Evolutionary conservation across 2,888 invertebrate species (phyloP), one percentile per base, ranked within the genome.

Genomic region (Beris chalybata): DNA sequence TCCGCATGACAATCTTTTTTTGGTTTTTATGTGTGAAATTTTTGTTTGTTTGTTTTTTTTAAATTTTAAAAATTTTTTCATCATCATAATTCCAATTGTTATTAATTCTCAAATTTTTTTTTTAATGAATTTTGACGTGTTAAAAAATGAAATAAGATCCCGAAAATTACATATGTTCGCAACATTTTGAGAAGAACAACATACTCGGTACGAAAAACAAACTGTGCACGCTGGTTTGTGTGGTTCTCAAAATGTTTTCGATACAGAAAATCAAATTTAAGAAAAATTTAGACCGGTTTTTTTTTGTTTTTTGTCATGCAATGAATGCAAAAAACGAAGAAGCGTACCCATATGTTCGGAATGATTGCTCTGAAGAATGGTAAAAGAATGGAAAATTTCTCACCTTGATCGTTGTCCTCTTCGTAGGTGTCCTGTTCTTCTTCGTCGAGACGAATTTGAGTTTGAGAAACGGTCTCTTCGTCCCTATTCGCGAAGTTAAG

Each of bases 401-500:
- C 83, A 76, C 84, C 85, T 73, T 84, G 84, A 71, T 82, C 84
- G 70, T 50, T 32, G 2, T 81, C 83, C 70, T 81, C 80, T 66
- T 84, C 81, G 67, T 76, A 82, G 70, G 84, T 84, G 68, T 90
- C 91, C 22, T 61, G 61, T 4, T 74, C 74, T 52, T 86, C 89
- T 72, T 87, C 87, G 59, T 90, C 88, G 52, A 89, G 81, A 13
- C 87, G 85, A 29, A 88, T 86, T 76, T 90, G 90, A 45, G 86
- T 85, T 74, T 89, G 88, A 29, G 89, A 91, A 71, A 87, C 87
- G 61, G 86, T 86, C 73, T 89, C 92, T 70, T 89, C 86, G 69
- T 85, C 91, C 76, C 89, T 87, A 71, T 86, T 11, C 31, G 58
- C n/a, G 15, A 59, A 12, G 64, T 38, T 15, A 44, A 57, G 38